Evolutionary conservation across 2,113 vertebrate genomes (phyloP).

Genomic region (Microtus pennsylvanicus): DNA sequence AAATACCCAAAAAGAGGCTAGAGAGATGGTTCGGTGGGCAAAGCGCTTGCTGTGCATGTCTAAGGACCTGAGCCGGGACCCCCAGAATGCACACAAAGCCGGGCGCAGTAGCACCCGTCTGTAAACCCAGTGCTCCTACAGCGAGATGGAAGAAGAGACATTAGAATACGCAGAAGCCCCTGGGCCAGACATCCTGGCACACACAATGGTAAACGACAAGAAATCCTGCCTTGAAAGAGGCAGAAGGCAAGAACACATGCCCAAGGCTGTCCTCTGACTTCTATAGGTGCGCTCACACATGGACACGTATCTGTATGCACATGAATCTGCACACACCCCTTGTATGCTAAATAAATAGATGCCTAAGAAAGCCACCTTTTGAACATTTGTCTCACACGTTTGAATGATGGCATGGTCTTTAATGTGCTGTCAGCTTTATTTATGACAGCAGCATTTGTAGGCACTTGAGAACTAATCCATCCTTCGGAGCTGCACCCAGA

Average conservation of each 20-base stretch:
- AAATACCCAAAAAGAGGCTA: not conserved
- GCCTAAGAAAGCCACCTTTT: not conserved
- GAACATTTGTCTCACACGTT: not conserved
- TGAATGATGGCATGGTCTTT: not conserved
- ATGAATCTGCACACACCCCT: not conserved
- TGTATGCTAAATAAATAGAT: not conserved
- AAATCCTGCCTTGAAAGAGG: not conserved
- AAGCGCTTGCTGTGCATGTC: not conserved
- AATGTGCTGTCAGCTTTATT: not conserved
- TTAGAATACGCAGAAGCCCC: not conserved
- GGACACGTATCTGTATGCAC: not conserved
- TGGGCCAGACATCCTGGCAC: not conserved
- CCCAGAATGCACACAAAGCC: not conserved
- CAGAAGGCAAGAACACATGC: not conserved
- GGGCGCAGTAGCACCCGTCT: not conserved
- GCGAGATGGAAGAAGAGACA: not conserved
- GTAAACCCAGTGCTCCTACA: not conserved
- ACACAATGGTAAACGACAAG: not conserved
- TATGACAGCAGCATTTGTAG: conserved; percentile 2
- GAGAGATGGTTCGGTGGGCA: not conserved
- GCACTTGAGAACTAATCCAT: conserved; percentile 21
- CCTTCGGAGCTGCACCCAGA: not conserved
- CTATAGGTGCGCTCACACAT: not conserved
- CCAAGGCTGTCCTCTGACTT: not conserved
- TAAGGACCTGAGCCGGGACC: not conserved